Evolutionary conservation across 2,888 invertebrate genomes (phyloP).

Genomic region (Zhuqinia jingwanae): DNA sequence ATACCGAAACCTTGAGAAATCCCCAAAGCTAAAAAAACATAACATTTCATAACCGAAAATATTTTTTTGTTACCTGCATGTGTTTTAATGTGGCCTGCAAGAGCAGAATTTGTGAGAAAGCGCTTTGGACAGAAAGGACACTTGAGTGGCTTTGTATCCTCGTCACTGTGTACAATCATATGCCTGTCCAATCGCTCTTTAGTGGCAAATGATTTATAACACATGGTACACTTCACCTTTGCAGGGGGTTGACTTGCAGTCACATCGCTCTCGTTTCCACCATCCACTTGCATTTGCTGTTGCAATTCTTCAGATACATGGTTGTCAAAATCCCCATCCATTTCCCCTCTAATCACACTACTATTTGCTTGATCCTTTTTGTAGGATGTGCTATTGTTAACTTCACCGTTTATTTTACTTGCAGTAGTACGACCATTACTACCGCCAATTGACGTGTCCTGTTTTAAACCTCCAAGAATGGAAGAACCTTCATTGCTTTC

Average conservation of each 20-base stretch:
- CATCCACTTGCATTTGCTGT: slow-evolving; percentile 27
- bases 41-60: not conserved
- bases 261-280: slow-evolving; percentile 57
- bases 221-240: slow-evolving; percentile 85
- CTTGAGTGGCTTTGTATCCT: slow-evolving; percentile 87
- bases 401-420: not conserved
- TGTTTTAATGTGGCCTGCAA: slow-evolving; percentile 87
- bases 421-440: not conserved
- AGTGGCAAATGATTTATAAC: slow-evolving; percentile 86
- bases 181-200: slow-evolving; percentile 85
- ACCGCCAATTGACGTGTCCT: slow-evolving; percentile 26
- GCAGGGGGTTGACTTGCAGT: slow-evolving; percentile 73
- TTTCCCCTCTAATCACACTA: not conserved
- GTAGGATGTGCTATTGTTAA: not conserved
- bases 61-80: slow-evolving; percentile 83
- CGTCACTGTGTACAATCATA: slow-evolving; percentile 85
- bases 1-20: no score
- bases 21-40: no score
- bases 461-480: not conserved
- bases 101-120: slow-evolving; percentile 87
- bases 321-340: not conserved
- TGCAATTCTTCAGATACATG: not conserved
- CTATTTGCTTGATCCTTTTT: not conserved
- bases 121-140: slow-evolving; percentile 86
- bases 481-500: not conserved